Evolutionary conservation across 2,888 invertebrate genomes (phyloP), one percentile per base, ranked within the genome.

Genomic region (Hypena proboscidalis): DNA sequence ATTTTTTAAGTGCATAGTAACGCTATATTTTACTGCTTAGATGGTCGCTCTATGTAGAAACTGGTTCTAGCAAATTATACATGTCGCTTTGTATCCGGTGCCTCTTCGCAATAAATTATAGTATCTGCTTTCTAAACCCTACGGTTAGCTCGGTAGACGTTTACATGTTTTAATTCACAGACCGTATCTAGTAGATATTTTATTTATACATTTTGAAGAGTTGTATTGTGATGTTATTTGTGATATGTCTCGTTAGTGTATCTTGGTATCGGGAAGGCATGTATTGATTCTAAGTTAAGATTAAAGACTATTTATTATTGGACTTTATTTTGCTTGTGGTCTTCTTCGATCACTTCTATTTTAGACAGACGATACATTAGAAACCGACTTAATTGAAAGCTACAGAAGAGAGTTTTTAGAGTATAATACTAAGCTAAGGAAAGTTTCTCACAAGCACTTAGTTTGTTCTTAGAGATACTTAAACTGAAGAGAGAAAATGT

Each of bases 21-120:
- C 45, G 54, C 40, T 47, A 55, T 61, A 57, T 57, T 48, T 57
- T 50, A 59, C 43, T 52, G 34, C 52, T 58, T 48, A 59, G 57
- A 51, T 53, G 56, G 49, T 62, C 61, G 55, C 54, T 50, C 60
- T 47, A 43, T 59, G 58, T 56, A 62, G 55, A 59, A 83, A 84
- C 86, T 69, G 80, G 86, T 86, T 83, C 58, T 54, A 71, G 76
- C 69, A 80, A 83, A 83, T 84, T 81, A 80, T 77, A 74, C 75
- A 65, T 74, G 77, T 80, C 77, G 73, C 64, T 76, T 76, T 77
- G 74, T 72, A 74, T 73, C 76, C 74, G 77, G 74, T 75, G 79
- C 73, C 56, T 80, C 85, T 77, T 67, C 60, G 71, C 64, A 71
- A 79, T 83, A 81, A 84, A 82, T 85, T 83, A 84, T 77, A 74